These are phyloP conservation scores for Dolichopus griseipennis DNA, from an alignment of 2,888 invertebrate species.

Conservation along the genomic window DNA sequence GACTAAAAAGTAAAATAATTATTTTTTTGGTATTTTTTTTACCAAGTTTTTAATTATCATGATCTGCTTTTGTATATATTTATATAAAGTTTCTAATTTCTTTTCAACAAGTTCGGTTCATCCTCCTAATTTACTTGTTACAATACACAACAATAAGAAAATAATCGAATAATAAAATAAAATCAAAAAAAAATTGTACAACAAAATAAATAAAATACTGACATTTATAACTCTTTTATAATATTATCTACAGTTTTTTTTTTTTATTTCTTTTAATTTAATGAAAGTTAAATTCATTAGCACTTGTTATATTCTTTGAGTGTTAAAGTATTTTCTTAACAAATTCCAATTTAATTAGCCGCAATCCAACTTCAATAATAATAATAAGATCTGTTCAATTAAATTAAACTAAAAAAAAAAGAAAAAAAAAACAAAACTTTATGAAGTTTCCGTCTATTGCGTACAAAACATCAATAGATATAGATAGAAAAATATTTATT, in stretches of 20 bases:
- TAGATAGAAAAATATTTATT: too few species aligned
- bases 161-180: too few species aligned
- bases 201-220: background rate
- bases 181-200: background rate
- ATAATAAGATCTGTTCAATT: background rate
- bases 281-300: background rate
- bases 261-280: background rate
- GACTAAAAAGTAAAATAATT: too few species aligned
- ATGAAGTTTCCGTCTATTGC: too few species aligned
- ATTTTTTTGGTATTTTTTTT: too few species aligned
- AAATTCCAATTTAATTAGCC: conserved; percentile 1
- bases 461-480: too few species aligned
- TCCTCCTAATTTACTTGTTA: conserved; percentile 1
- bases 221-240: too few species aligned
- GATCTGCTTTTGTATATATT: background rate
- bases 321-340: conserved; percentile 4
- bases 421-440: too few species aligned
- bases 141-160: too few species aligned
- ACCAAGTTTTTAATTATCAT: background rate
- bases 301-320: conserved; percentile 3
- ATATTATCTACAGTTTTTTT: too few species aligned
- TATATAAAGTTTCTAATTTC: background rate
- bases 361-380: background rate
- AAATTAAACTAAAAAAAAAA: too few species aligned
- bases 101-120: background rate